Base-by-base conservation (phyloP, 2,797 vertebrate species). In the Podarcis lilfordi region DNA sequence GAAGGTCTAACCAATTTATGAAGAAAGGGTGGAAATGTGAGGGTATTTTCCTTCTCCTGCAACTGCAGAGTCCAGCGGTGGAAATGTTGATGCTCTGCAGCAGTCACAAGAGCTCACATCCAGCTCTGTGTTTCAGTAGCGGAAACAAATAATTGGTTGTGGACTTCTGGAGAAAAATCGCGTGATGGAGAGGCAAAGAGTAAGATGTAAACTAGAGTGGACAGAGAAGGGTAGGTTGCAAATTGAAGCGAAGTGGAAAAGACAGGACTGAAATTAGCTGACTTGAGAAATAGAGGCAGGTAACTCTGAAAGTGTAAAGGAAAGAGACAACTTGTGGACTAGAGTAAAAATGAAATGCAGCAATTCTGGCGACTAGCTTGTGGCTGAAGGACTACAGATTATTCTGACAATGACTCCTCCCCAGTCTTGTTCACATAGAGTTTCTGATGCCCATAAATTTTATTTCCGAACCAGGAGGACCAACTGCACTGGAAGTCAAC, bases 231-330 rank as follows among this genome's bases (percentile, higher is more conserved):
- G 86, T 85, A 81, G 37, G 50, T 75, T 87, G 77, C 88, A 78
- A 88, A 82, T 55, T 95, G 84, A 96, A 82, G 40, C 75, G 85
- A 95, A 94, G 82, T 84, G 45, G 43, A 95, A 92, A 90, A 82
- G 82, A 74, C 91, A 87, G 75, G 89, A 89, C 37, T 72, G 68
- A 94, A 96, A 95, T 96, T 94, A 93, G 88, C 92, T 94, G 77
- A 84, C 88, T 92, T 91, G 59, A 93, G 86, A 85, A 90, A 43
- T 32, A 17, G 17, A 76, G 80, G 66, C 4, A 2, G 86, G 86
- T 82, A 88, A 79, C 76, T n/a, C 78, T 91, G 84, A 50, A 91
- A 91, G 86, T 59, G 1, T 83, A 88, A 94, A 92, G 1, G 75
- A 80, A 92, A 89, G 89, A 92, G 93, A 93, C 87, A 91, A 82